These are phyloP conservation scores for Sclerurus mexicanus DNA, from an alignment of 2,113 vertebrate genomes.

Conservation along the genomic window DNA sequence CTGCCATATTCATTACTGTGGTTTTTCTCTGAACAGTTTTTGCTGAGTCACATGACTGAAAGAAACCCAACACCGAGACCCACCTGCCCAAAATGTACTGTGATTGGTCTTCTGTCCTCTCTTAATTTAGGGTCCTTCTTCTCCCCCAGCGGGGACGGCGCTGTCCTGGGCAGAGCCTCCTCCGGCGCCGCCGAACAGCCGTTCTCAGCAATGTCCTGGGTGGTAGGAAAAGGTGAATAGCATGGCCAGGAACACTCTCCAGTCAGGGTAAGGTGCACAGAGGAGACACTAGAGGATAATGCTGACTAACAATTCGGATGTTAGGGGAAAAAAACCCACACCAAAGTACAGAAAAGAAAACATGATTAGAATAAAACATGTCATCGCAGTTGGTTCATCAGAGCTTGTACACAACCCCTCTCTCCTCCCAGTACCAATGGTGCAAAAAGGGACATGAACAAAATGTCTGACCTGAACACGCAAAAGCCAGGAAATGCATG, in stretches of 20 bases:
- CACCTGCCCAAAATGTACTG: conserved; percentile 94
- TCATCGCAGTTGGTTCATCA: background rate
- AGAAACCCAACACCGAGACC: background rate
- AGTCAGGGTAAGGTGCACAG: conserved; percentile 5
- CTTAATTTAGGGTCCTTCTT: conserved; percentile 75
- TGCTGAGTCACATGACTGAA: background rate
- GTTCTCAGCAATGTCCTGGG: conserved; percentile 90
- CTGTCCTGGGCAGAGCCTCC: conserved; percentile 68
- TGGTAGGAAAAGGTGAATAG: conserved; percentile 26
- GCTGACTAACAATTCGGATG: conserved; percentile 22
- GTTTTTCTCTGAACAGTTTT: background rate
- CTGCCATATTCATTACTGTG: rapidly evolving
- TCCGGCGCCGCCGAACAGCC: conserved; percentile 76
- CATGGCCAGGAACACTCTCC: conserved; percentile 10
- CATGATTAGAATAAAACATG: background rate
- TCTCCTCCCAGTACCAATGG: background rate
- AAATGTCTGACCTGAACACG: background rate
- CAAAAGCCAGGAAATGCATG: conserved; percentile 29
- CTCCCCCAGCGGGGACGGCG: conserved; percentile 62
- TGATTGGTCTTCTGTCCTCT: conserved; percentile 87
- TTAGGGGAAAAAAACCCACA: background rate
- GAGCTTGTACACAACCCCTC: background rate
- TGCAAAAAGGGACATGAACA: background rate
- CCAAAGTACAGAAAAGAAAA: conserved; percentile 24
- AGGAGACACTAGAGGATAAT: conserved; percentile 33